Evolutionary conservation across 1,140 invertebrate genomes (phyloP).

Genomic region (Sarcophaga peregrina): DNA sequence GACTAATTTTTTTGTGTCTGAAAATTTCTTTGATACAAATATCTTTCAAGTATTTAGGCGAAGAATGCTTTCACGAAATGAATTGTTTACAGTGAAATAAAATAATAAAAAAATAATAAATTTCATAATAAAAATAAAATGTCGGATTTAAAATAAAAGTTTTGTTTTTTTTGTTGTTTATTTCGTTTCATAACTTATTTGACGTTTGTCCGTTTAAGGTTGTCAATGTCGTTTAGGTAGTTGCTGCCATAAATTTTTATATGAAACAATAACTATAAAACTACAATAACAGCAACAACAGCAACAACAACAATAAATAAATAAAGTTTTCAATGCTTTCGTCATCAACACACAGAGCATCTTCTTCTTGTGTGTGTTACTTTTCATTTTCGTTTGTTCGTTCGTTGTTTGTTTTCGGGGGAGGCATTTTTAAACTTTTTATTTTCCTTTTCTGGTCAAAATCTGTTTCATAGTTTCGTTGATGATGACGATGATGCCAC

Average conservation of each 20-base stretch:
- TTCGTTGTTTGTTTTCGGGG: too few species aligned
- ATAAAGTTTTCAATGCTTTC: background rate
- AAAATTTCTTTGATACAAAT: too few species aligned
- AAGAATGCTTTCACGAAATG: too few species aligned
- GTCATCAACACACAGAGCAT: background rate
- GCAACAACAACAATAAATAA: too few species aligned
- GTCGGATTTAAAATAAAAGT: conserved; percentile 30
- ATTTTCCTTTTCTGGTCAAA: background rate
- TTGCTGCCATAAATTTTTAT: background rate
- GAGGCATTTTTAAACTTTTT: background rate
- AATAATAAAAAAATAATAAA: too few species aligned
- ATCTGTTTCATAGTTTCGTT: conserved; percentile 29
- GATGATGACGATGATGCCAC: conserved; percentile 24
- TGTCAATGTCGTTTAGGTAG: conserved; percentile 24
- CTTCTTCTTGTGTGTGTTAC: background rate
- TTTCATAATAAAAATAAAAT: too few species aligned
- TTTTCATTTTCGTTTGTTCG: background rate
- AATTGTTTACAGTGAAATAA: too few species aligned
- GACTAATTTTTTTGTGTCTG: too few species aligned
- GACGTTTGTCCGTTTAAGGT: conserved; percentile 37
- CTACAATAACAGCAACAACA: background rate
- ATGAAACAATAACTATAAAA: too few species aligned
- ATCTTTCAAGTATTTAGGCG: too few species aligned
- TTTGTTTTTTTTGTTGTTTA: background rate
- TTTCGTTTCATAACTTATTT: background rate